These are phyloP conservation scores for Tauraco hartlaubi DNA, from an alignment of 2,797 vertebrate genomes.

Conservation along the genomic window DNA sequence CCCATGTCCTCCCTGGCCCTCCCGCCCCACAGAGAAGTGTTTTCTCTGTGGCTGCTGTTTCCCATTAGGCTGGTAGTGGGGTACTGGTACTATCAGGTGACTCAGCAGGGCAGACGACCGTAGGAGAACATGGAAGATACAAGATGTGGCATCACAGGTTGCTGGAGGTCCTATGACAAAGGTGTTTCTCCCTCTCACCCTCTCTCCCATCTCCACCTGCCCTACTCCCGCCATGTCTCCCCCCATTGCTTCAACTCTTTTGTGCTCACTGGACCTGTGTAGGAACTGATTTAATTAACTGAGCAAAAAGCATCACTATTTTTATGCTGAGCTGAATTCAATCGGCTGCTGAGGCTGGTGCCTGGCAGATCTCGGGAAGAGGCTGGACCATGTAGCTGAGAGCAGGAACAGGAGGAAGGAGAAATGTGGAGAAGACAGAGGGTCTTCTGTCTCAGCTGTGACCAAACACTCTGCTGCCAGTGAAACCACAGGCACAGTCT, in stretches of 20 bases:
- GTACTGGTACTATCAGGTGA: neutral
- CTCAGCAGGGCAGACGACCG: neutral
- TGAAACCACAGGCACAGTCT: neutral
- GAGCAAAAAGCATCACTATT: neutral
- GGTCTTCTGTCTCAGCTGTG: neutral
- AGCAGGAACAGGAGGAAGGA: neutral
- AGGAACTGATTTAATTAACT: neutral
- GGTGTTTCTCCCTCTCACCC: neutral
- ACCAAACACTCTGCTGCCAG: neutral
- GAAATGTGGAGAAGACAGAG: neutral
- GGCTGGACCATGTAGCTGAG: neutral
- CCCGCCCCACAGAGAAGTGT: neutral
- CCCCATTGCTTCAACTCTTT: neutral
- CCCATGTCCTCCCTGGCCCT: neutral
- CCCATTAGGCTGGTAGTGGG: neutral
- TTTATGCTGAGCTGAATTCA: neutral
- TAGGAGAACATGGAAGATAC: neutral
- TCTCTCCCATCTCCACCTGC: neutral
- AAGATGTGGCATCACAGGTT: neutral
- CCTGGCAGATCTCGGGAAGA: neutral
- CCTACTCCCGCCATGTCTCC: neutral
- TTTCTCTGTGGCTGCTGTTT: neutral
- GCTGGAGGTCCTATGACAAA: neutral
- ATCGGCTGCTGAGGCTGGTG: neutral
- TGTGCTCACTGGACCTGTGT: fast-evolving